phyloP scores from a whole-genome alignment of 1,140 invertebrate species.

The Aphelenchoides avenae region DNA sequence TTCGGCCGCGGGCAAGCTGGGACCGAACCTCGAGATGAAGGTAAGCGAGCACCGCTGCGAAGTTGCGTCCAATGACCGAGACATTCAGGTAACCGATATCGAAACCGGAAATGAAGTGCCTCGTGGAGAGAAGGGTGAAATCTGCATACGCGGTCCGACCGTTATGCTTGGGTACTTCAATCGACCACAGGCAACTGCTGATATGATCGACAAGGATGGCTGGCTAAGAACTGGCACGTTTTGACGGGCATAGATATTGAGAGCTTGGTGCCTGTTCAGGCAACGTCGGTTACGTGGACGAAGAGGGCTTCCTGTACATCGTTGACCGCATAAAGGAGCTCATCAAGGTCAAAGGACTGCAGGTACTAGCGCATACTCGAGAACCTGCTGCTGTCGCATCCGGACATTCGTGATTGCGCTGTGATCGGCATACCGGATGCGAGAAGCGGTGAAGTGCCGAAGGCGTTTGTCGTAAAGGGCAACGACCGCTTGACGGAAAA shows the following conservation, averaged over 20 bases:
- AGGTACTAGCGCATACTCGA: conserved; percentile 70
- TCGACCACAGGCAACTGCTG: conserved; percentile 49
- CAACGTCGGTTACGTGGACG: conserved; percentile 74
- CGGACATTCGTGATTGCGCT: conserved; percentile 72
- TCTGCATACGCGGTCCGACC: conserved; percentile 32
- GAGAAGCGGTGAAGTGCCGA: conserved; percentile 71
- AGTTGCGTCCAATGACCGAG: neutral
- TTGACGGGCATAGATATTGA: conserved; percentile 7
- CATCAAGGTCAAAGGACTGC: conserved; percentile 77
- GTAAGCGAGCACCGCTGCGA: no score
- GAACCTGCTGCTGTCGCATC: conserved; percentile 71
- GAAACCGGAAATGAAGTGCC: conserved; percentile 23
- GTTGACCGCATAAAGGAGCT: conserved; percentile 81
- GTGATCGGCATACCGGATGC: conserved; percentile 75
- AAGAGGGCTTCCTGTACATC: conserved; percentile 68
- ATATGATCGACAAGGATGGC: conserved; percentile 68
- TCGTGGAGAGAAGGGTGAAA: conserved; percentile 23
- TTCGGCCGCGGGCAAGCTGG: conserved; percentile 19
- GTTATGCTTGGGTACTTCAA: conserved; percentile 43
- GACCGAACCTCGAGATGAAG: conserved; percentile 32
- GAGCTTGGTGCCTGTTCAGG: conserved; percentile 16
- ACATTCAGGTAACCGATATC: conserved; percentile 20
- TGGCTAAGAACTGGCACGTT: conserved; percentile 73
- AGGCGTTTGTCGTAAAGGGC: conserved; percentile 70
- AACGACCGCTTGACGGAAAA: conserved; percentile 38